Percentiles rank a stretch among this genome's conserved stretches.
phyloP scores from a whole-genome alignment of 37 sponge, comb jelly and placozoan genomes.

The Eunapius fragilis region DNA sequence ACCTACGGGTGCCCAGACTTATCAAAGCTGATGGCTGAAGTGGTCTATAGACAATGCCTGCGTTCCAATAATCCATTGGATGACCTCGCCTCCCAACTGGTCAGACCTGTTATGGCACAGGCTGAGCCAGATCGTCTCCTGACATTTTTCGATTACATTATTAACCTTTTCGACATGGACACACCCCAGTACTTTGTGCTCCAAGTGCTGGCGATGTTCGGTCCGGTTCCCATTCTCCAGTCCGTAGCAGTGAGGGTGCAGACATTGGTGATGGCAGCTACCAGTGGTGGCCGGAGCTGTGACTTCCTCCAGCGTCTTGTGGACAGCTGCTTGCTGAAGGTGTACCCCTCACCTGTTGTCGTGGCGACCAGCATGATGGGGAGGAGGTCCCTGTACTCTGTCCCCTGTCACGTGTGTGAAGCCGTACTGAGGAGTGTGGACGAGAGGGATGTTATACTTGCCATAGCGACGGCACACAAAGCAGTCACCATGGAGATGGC shows the following conservation, averaged over 20 bases:
- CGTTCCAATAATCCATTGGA: background rate
- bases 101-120: background rate
- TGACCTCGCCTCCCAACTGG: background rate
- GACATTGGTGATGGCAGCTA: constrained; percentile 6
- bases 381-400: constrained; percentile 3
- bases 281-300: background rate
- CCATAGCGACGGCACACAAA: constrained; percentile 24
- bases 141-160: background rate
- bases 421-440: constrained; percentile 9
- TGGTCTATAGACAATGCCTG: constrained; percentile 4
- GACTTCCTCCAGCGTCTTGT: background rate
- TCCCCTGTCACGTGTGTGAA: constrained; percentile 25
- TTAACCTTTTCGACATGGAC: constrained; percentile 2
- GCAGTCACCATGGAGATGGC: background rate
- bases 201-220: constrained; percentile 14
- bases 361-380: background rate
- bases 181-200: constrained; percentile 24
- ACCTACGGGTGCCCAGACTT: constrained; percentile 35
- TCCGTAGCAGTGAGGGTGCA: constrained; percentile 15
- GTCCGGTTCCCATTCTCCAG: constrained; percentile 25
- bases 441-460: constrained; percentile 1
- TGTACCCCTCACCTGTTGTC: constrained; percentile 42
- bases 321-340: background rate
- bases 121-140: background rate
- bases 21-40: constrained; percentile 9